Evolutionary conservation across 2,797 vertebrate genomes (phyloP).

Genomic region (Ambastaia sidthimunki): DNA sequence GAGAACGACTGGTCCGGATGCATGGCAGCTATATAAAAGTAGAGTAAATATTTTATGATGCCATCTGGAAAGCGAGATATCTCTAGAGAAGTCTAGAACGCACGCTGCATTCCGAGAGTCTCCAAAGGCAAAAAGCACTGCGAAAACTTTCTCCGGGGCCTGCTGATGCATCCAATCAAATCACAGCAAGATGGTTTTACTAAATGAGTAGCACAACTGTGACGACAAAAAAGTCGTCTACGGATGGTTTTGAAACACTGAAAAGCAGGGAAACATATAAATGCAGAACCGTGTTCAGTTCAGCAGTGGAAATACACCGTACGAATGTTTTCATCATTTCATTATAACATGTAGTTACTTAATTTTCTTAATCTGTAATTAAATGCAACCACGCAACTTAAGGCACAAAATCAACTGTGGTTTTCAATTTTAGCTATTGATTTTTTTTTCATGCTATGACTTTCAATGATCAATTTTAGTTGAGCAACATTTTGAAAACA

Average conservation of each 20-base stretch:
- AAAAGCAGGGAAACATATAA: no score
- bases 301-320: no score
- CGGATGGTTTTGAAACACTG: neutral
- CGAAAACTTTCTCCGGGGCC: neutral
- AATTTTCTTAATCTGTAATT: no score
- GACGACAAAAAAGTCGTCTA: neutral
- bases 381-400: no score
- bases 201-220: neutral
- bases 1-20: constrained; percentile 36
- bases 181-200: neutral
- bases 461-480: neutral
- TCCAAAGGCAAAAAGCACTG: constrained; percentile 9
- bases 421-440: no score
- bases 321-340: no score
- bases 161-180: neutral
- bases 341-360: no score
- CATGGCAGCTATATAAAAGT: constrained; percentile 35
- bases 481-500: neutral
- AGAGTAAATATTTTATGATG: constrained; percentile 61
- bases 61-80: constrained; percentile 46
- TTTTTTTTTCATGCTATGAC: neutral
- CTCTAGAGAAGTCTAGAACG: constrained; percentile 40
- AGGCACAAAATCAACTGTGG: no score
- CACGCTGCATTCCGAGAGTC: constrained; percentile 27
- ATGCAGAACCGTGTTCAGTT: neutral